Conservation (phyloP, 2,113 vertebrate species). For the Haliaeetus leucogaster region DNA sequence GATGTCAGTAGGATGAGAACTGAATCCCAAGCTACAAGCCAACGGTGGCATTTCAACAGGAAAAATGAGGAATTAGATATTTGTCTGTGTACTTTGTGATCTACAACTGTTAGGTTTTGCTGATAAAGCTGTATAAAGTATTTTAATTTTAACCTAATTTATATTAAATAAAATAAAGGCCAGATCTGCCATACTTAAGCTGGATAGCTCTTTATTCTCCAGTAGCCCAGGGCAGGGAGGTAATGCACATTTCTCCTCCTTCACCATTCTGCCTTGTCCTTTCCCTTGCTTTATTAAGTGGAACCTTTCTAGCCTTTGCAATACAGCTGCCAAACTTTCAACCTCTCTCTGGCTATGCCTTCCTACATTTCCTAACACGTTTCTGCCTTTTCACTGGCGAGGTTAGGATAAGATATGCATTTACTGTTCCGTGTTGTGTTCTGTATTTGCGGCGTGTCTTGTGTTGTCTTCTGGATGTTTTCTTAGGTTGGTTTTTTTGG, state of each 20-base stretch:
- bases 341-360: neutral
- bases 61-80: neutral
- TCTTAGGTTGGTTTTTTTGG: neutral
- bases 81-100: neutral
- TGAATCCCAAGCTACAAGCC: neutral
- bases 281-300: neutral
- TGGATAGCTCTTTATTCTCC: neutral
- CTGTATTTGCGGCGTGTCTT: neutral
- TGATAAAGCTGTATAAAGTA: neutral
- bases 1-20: neutral
- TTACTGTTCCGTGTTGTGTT: neutral
- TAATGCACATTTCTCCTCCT: neutral
- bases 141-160: neutral
- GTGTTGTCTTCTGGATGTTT: neutral
- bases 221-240: neutral
- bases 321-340: neutral
- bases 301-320: neutral
- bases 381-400: neutral
- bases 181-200: neutral
- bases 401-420: neutral
- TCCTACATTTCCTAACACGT: neutral
- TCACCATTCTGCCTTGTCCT: neutral
- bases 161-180: neutral
- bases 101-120: neutral
- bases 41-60: neutral